phyloP scores from a whole-genome alignment of 2,797 vertebrate genomes.

The Cottoperca gobio region DNA sequence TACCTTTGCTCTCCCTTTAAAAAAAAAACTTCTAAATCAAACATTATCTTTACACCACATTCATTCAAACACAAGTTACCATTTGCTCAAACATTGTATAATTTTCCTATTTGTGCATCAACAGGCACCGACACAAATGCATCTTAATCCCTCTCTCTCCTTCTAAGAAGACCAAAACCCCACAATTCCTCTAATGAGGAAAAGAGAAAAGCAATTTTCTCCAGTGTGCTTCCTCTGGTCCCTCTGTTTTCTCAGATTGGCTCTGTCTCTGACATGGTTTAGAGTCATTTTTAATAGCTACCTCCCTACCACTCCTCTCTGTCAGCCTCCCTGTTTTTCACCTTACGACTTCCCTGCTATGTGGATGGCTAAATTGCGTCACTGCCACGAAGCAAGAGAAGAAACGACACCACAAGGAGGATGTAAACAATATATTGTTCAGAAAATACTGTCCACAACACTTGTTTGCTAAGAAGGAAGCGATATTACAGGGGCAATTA shows the following conservation, averaged over 20 bases:
- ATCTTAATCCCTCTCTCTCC: constrained; percentile 22
- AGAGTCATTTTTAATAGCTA: constrained; percentile 44
- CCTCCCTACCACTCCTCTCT: constrained; percentile 8
- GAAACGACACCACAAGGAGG: constrained; percentile 12
- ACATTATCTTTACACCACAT: constrained; percentile 2
- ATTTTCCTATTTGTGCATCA: constrained; percentile 27
- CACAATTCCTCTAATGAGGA: constrained; percentile 63
- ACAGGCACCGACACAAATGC: constrained; percentile 23
- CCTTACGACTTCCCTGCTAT: constrained; percentile 34
- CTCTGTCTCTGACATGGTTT: constrained; percentile 51
- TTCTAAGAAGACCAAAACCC: constrained; percentile 45
- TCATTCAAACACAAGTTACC: not conserved
- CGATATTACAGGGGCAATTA: constrained; percentile 20
- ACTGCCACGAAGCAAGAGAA: constrained; percentile 14
- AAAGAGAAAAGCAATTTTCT: constrained; percentile 66
- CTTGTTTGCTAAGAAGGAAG: constrained; percentile 19
- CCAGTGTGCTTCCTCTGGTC: constrained; percentile 59
- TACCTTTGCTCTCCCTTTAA: not conserved
- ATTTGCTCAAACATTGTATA: not conserved
- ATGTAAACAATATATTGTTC: constrained; percentile 37
- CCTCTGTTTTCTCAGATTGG: constrained; percentile 46
- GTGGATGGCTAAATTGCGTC: constrained; percentile 44
- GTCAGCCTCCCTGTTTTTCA: constrained; percentile 12
- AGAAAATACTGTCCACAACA: constrained; percentile 18
- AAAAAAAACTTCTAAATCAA: constrained; percentile 16